Evolutionary conservation across 2,888 invertebrate genomes (phyloP), one percentile per base, ranked within the genome.

Genomic region (Carabus problematicus): DNA sequence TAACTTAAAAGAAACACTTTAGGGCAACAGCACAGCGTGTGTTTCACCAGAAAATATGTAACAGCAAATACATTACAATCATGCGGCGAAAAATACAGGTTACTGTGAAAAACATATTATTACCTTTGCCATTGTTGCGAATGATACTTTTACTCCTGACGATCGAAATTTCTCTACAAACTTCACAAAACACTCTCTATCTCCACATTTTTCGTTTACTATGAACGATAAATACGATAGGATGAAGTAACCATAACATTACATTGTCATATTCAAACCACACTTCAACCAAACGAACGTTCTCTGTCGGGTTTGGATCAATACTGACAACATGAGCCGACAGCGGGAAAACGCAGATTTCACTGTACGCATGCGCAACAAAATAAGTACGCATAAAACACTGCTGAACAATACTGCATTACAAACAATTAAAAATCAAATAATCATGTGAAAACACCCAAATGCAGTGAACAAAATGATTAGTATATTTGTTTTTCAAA

Each of bases 321-420:
- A 67, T 67, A 67, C 67, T 67, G 43, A 60, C 59, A 59, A 52
- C 49, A 60, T 14, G 55, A 55, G 43, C 54, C 60, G 54, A 54
- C 66, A 47, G 67, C 67, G 67, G 67, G 67, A 67, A 60, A 67
- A 67, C 60, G 67, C 67, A 67, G 60, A 67, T 19, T 14, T 18
- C 18, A 19, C 11, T 12, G 42, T 45, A 45, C 67, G 67, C 67
- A 60, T 43, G 67, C 52, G 67, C 60, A 19, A 29, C 29, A 29
- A 6, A 29, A 29, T 29, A 29, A 29, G 29, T 29, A 29, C 29
- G 29, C 29, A 29, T 29, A 29, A 29, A 29, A 29, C 29, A 29
- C 29, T 29, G 29, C 29, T 29, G 29, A 29, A 29, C 29, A 29
- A 29, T 29, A 29, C 29, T 29, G 29, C 29, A 29, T 29, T 29